Conservation (phyloP, 2,797 vertebrate genomes). For the Eleutherodactylus coqui region DNA sequence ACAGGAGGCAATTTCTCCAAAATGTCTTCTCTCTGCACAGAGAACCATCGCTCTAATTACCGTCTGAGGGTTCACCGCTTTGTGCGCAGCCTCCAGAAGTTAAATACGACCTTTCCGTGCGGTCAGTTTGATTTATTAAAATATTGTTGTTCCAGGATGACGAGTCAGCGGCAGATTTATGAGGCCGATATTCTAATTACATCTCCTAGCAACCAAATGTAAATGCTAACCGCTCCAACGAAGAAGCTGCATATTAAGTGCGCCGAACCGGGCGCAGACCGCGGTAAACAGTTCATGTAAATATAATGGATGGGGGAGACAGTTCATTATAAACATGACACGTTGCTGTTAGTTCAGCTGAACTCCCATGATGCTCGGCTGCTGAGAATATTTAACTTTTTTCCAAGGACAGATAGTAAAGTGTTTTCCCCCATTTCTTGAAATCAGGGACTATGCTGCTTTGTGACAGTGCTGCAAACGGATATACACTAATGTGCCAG, state of each 20-base stretch:
- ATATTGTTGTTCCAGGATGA: conserved; percentile 5
- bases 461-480: background rate
- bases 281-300: background rate
- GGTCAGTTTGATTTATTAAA: conserved; percentile 22
- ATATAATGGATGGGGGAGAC: background rate
- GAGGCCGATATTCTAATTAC: conserved; percentile 17
- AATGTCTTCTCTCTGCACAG: background rate
- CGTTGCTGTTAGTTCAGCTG: background rate
- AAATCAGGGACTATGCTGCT: background rate
- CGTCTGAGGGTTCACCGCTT: background rate
- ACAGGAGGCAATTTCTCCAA: background rate
- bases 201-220: background rate
- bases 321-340: background rate
- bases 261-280: background rate
- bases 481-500: no score
- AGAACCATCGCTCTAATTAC: background rate
- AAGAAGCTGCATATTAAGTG: background rate
- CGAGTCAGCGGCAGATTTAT: conserved; percentile 19
- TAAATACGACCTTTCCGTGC: conserved; percentile 18
- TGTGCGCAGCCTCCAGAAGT: background rate
- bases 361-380: background rate
- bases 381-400: background rate
- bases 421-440: no score
- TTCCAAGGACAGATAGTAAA: no score
- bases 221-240: conserved; percentile 7